Percentiles rank a stretch among this genome's conserved stretches.
phyloP scores from a whole-genome alignment of 2,113 vertebrate species.

The Strigops habroptila region DNA sequence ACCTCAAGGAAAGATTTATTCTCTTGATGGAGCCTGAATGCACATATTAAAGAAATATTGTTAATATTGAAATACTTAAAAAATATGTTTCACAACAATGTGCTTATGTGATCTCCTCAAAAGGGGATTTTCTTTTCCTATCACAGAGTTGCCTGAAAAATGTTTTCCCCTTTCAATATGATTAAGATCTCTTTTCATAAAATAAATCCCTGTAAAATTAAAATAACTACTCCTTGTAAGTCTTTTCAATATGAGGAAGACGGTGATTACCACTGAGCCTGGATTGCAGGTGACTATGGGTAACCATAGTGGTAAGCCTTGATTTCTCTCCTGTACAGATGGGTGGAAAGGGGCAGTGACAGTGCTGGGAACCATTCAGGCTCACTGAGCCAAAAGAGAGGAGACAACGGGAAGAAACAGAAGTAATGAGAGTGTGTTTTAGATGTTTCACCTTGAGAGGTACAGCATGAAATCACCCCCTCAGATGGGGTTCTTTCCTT shows the following conservation, averaged over 20 bases:
- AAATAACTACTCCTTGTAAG: background rate
- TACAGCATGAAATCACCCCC: fast-evolving
- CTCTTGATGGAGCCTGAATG: background rate
- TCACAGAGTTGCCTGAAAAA: background rate
- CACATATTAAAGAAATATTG: background rate
- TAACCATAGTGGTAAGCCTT: background rate
- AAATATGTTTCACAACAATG: background rate
- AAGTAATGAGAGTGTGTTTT: background rate
- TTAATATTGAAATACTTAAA: background rate
- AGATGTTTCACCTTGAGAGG: background rate
- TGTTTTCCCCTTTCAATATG: background rate
- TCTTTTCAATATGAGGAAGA: background rate
- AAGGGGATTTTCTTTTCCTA: slow-evolving; percentile 8
- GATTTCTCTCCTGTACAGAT: background rate
- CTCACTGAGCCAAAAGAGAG: background rate
- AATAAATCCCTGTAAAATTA: background rate
- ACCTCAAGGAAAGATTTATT: background rate
- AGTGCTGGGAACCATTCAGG: background rate
- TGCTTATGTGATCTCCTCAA: background rate
- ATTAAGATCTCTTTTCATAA: background rate
- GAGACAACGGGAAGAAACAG: background rate
- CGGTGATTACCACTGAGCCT: background rate
- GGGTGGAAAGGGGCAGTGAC: background rate
- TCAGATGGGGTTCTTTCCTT: background rate
- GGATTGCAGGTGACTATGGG: background rate